phyloP scores from a whole-genome alignment of 2,797 vertebrate genomes.

The Aratinga solstitialis region DNA sequence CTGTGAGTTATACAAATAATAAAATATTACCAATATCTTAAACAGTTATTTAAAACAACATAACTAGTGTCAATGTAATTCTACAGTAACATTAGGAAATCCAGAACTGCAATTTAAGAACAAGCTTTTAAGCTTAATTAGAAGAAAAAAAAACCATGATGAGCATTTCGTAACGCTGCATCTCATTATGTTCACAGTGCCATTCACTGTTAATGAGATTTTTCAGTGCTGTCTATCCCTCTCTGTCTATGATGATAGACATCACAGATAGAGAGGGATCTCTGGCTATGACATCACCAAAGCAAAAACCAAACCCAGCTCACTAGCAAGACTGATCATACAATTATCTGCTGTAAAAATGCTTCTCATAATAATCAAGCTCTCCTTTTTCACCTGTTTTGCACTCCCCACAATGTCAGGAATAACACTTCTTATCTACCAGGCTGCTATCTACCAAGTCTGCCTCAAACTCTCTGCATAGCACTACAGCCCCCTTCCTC shows the following conservation, averaged over 20 bases:
- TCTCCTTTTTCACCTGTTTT: neutral
- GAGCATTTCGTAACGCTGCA: neutral
- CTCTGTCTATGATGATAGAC: neutral
- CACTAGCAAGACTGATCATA: neutral
- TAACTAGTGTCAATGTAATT: neutral
- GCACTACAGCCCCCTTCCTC: neutral
- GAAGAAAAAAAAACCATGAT: rapidly evolving
- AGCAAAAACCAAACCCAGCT: neutral
- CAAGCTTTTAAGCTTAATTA: neutral
- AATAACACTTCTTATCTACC: neutral
- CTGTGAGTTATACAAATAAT: neutral
- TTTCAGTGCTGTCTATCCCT: neutral
- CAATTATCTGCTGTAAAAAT: neutral
- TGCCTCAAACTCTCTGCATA: neutral
- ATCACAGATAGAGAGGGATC: neutral
- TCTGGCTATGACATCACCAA: neutral
- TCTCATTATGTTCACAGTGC: neutral
- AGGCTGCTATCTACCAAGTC: neutral
- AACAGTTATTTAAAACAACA: neutral
- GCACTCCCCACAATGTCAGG: neutral
- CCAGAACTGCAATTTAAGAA: neutral
- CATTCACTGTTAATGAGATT: neutral
- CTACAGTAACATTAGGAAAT: neutral
- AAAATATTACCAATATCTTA: neutral
- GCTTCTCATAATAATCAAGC: neutral